A percentile compares a stretch with the other conserved stretches of the same genome.
phyloP scores from a whole-genome alignment of 1,140 invertebrate genomes.

The Lutraria rhynchaena region DNA sequence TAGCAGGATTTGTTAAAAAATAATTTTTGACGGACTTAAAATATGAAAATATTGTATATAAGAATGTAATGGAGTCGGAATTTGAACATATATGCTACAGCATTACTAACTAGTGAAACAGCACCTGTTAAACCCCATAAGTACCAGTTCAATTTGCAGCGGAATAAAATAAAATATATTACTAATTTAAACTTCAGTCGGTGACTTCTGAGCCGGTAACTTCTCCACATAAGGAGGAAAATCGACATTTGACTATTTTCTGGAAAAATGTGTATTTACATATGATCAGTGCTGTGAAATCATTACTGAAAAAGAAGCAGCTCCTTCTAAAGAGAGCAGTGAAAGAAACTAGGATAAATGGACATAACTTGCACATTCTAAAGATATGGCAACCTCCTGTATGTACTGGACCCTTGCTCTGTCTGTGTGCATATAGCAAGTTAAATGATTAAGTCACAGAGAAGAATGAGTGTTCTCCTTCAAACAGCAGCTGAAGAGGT shows the following conservation, averaged over 20 bases:
- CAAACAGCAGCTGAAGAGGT: conserved; percentile 55
- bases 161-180: no score
- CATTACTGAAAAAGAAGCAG: conserved; percentile 53
- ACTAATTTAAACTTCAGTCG: no score
- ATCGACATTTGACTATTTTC: conserved; percentile 60
- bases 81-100: no score
- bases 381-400: conserved; percentile 59
- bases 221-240: no score
- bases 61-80: no score
- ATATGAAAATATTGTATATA: no score
- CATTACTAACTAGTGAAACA: no score
- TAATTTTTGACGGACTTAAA: no score
- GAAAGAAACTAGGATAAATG: conserved; percentile 59
- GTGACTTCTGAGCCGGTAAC: no score
- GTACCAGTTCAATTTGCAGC: no score
- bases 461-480: conserved; percentile 55
- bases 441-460: conserved; percentile 60
- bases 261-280: conserved; percentile 49
- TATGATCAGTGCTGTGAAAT: conserved; percentile 59
- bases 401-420: conserved; percentile 59
- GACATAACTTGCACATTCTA: conserved; percentile 47
- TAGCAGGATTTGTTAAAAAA: no score
- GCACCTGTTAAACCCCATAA: no score
- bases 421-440: conserved; percentile 53
- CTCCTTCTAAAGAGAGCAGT: conserved; percentile 61